Base-by-base conservation (phyloP, 2,888 invertebrate genomes). In the Xanthorhoe designata region DNA sequence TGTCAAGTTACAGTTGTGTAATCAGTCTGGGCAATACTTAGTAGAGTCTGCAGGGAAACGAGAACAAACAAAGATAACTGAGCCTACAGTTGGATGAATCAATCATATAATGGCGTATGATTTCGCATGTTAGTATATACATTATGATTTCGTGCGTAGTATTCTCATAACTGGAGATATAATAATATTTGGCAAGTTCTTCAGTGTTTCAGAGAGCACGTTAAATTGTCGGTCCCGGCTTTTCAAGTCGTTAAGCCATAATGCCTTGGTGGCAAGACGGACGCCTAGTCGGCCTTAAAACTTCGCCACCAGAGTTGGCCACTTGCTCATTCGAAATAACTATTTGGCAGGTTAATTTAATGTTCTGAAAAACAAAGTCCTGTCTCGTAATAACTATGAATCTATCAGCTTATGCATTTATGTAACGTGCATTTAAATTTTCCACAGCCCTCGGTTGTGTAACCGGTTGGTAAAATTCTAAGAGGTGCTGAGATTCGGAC, bases 401-500 rank as follows among this genome's bases (percentile, higher is more conserved):
- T 24, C 24, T 19, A 24, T 51, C 51, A 62, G 62, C 56, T 56
- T 24, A 51, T n/a, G 24, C 51, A 56, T 45, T 64, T 38, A 53
- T 19, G 50, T 62, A 58, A 62, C 32, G 0, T 52, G 52, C 56
- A 38, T 38, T 57, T 5, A 9, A 67, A 62, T 68, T 66, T 70
- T 71, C 61, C 66, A 64, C 57, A 55, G 52, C 64, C 58, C 68
- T 62, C 64, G 38, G 64, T 68, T 69, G 71, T 69, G 62, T 71
- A 64, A 68, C 66, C 62, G 58, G 60, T 61, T 38, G 58, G 61
- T 60, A 61, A 64, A 67, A 67, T 64, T 61, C 61, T 61, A 59
- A 50, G 69, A 71, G 66, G 68, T 63, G 70, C 70, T 69, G 62
- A 69, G 69, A 69, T 69, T 73, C 68, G 69, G 70, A 68, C 67